Evolutionary conservation across 2,888 invertebrate species (phyloP), one percentile per base, ranked within the genome.

Genomic region (Geophilus truncorum): DNA sequence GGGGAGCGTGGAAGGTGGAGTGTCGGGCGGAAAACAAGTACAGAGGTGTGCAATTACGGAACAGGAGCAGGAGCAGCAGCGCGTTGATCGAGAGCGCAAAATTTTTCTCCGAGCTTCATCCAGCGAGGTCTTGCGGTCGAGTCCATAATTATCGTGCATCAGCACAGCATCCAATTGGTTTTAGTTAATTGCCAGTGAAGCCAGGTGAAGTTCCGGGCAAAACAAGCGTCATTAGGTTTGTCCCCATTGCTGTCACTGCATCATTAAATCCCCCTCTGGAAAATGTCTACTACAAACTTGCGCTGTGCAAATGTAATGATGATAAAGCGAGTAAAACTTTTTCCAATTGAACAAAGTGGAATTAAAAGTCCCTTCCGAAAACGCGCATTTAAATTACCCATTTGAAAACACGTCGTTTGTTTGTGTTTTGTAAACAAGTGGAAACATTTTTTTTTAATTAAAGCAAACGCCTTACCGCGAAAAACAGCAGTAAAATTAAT

Each of bases 111-210:
- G 70, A n/a, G 70, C 10, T 70, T 28, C 70, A 70, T 70, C 57
- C 57, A 23, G 21, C 70, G 70, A 70, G 70, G 70, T 70, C 70
- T 70, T 70, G 70, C 28, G 70, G 70, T 70, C 70, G 70, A 70
- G 70, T 70, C 70, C 70, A 70, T 70, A 70, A 70, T 70, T 70
- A 70, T 70, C 70, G 70, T 70, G 70, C 70, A 70, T 70, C 70
- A 70, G 70, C 70, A 70, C 70, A 70, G 70, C 70, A 70, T 70
- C 70, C 70, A 70, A 70, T 70, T 70, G 70, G 70, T 70, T 70
- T 70, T 70, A 70, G 70, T 70, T 70, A 70, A 70, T 70, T 70
- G 70, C 70, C 70, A 70, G 70, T 70, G 70, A 70, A 70, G 70
- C 70, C 70, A 70, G 70, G 70, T 70, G 70, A 70, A 70, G 70